These are phyloP conservation scores for Drosophila sordidula DNA, from an alignment of 2,888 invertebrate genomes.

Conservation along the genomic window DNA sequence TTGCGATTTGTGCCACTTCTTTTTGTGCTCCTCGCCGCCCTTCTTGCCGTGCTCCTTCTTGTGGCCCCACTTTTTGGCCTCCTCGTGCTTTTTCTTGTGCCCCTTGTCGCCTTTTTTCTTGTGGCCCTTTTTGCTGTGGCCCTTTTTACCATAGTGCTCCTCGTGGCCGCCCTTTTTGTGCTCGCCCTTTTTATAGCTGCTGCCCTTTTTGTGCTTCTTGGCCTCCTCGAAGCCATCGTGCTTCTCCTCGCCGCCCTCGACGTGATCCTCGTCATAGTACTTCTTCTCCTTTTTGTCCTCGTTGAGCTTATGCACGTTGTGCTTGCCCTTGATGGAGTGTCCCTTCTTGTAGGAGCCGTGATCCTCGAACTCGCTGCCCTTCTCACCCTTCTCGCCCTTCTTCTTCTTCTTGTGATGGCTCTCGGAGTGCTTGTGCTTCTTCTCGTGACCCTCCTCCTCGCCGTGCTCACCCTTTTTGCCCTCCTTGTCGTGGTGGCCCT, in stretches of 20 bases:
- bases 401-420: conserved; percentile 86
- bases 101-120: conserved; percentile 92
- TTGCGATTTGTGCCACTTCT: conserved; percentile 89
- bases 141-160: conserved; percentile 92
- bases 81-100: conserved; percentile 91
- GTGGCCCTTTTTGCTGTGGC: conserved; percentile 91
- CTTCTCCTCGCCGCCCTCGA: conserved; percentile 92
- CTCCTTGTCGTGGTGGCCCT: conserved; percentile 90
- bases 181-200: conserved; percentile 92
- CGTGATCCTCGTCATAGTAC: conserved; percentile 94
- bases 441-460: conserved; percentile 86
- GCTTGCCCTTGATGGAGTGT: conserved; percentile 94
- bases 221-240: conserved; percentile 93
- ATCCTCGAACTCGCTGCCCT: conserved; percentile 85
- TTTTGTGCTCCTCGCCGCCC: conserved; percentile 91
- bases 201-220: conserved; percentile 93
- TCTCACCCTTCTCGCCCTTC: conserved; percentile 86
- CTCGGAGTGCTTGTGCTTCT: conserved; percentile 86
- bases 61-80: conserved; percentile 91
- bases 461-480: conserved; percentile 86
- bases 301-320: conserved; percentile 93
- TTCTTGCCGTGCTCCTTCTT: conserved; percentile 92
- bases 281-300: conserved; percentile 95
- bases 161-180: conserved; percentile 91
- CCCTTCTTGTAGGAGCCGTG: conserved; percentile 92